Evolutionary conservation across 2,797 vertebrate genomes (phyloP), one percentile per base, ranked within the genome.

Genomic region (Manis javanica): DNA sequence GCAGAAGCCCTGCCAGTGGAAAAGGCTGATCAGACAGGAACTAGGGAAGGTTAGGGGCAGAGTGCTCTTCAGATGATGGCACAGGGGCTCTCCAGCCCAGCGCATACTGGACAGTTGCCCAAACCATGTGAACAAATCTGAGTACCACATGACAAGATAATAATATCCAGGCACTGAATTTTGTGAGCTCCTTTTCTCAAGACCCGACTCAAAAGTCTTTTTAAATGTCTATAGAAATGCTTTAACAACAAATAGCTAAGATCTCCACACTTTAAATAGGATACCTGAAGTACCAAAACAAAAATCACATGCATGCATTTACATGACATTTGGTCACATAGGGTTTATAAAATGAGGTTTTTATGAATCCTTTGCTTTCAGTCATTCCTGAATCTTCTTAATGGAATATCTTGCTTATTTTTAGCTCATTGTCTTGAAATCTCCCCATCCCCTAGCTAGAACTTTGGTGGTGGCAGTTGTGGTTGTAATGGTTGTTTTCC

Each of bases 311-410:
- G 9, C 2, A 37, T 1, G 4, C 13, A 18, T 75, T 21, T 39
- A 14, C 3, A 24, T 19, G 59, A 68, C 15, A 84, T 59, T 24
- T 4, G 14, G 5, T 37, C n/a, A 16, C 34, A 74, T 10, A 19
- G 21, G 29, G 21, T n/a, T 83, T 55, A 55, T 87, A 49, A 31
- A 37, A 59, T 46, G 61, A 74, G 2, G 12, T 9, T 51, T 59
- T 49, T 68, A 37, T 1, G 2, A 78, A 68, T 49, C 10, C 13
- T 71, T 90, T 69, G 16, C 51, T 83, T 68, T 89, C 31, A 72
- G 61, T 91, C 51, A 87, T 88, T 74, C 46, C 23, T 59, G 51
- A 83, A 49, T 79, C 46, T 82, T 81, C 82, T 34, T 37, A 59
- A 18, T 83, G 42, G 3, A 89, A 87, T 46, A 49, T 7, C 11